Base-by-base conservation (phyloP, 2,797 vertebrate genomes). In the Tokudaia muenninki region DNA sequence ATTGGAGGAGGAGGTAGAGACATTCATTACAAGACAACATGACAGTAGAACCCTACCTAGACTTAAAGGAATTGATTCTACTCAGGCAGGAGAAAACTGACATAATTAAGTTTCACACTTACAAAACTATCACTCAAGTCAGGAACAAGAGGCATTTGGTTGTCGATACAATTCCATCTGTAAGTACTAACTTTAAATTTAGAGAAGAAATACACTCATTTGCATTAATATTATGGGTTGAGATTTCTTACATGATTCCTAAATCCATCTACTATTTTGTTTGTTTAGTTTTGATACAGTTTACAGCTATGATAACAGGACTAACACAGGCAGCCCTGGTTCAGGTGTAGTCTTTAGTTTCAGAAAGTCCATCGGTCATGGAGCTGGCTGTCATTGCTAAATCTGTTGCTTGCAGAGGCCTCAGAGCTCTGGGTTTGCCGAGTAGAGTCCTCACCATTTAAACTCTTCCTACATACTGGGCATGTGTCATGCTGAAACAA, bases 321-420 rank as follows among this genome's bases (percentile, higher is more conserved):
- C 94, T 94, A 92, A 78, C 31, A 96, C 67, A 92, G 10, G 96
- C 52, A 94, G 10, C 94, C 90, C 96, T 87, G 83, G 84, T 74
- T 97, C 79, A 6, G 34, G 83, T 9, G 0, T 12, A 0, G 78
- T 88, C 72, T 50, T 97, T 0, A 83, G 90, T 91, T 81, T 99
- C 99, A 99, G 99, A 99, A 99, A 98, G 99, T 99, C 99, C 99
- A 99, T 98, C 99, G 99, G 95, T 99, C 99, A 63, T 99, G 99
- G 98, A 99, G 99, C 59, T 99, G 99, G 97, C 99, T 99, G 97
- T 99, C 99, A 79, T 98, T 99, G 98, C 99, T 99, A 86, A 99
- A 99, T 98, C 99, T 98, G 98, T 99, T 99, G 75, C 98, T 98
- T 3, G 98, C 87, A 22, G 98, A 97, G 31, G 98, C 65, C 10